phyloP scores from a whole-genome alignment of 2,797 vertebrate species.

The Enteromius viviparus region DNA sequence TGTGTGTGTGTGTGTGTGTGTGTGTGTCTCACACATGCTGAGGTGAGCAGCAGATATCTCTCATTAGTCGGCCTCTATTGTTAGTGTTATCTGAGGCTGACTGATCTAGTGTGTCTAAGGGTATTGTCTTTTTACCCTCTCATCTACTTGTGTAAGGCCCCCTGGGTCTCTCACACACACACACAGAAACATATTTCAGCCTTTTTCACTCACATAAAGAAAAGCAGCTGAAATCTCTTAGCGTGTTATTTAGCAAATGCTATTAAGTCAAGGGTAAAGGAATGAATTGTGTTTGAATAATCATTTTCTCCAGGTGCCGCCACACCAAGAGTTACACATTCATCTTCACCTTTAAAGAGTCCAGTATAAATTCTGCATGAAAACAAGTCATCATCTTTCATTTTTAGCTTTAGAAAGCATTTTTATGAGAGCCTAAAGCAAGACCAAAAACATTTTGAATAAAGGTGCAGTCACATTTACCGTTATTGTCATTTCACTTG shows the following conservation, averaged over 20 bases:
- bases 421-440: not conserved
- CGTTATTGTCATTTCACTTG: not conserved
- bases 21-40: slow-evolving; percentile 49
- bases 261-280: slow-evolving; percentile 9
- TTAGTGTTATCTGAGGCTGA: slow-evolving; percentile 75
- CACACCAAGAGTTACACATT: not conserved
- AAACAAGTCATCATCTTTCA: slow-evolving; percentile 19
- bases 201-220: slow-evolving; percentile 28
- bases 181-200: slow-evolving; percentile 3
- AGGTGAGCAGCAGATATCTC: slow-evolving; percentile 71
- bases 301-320: slow-evolving; percentile 29
- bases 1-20: not conserved
- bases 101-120: slow-evolving; percentile 66
- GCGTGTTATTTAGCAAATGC: slow-evolving; percentile 9
- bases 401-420: not conserved
- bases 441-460: not conserved
- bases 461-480: not conserved
- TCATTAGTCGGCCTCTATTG: slow-evolving; percentile 71
- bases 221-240: slow-evolving; percentile 25
- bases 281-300: slow-evolving; percentile 18
- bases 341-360: not conserved
- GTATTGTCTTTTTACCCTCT: slow-evolving; percentile 70
- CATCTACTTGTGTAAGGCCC: slow-evolving; percentile 67
- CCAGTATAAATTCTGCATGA: not conserved
- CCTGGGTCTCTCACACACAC: slow-evolving; percentile 23